These are phyloP conservation scores for Euproctis similis DNA, from an alignment of 2,888 invertebrate species.

Conservation along the genomic window DNA sequence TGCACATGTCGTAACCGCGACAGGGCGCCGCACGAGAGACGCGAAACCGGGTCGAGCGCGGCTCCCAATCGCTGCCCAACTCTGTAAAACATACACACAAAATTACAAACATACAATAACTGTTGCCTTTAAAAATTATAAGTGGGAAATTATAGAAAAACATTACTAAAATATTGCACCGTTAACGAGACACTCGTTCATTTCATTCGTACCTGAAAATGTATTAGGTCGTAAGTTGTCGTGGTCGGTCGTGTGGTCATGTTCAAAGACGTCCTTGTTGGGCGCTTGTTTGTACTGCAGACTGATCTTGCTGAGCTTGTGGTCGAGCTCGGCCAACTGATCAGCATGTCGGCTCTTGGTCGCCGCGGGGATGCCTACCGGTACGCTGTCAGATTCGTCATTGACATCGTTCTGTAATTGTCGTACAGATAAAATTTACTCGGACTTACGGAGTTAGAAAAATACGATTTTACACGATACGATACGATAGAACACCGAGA, in stretches of 20 bases:
- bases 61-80: slow-evolving; percentile 30
- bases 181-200: too few species aligned
- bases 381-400: slow-evolving; percentile 4
- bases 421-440: too few species aligned
- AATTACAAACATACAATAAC: too few species aligned
- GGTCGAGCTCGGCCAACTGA: slow-evolving; percentile 70
- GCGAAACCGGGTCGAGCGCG: slow-evolving; percentile 31
- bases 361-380: slow-evolving; percentile 22
- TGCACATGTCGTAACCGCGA: slow-evolving; percentile 52
- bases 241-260: slow-evolving; percentile 1
- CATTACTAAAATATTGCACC: too few species aligned
- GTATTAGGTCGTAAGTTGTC: not conserved
- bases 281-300: slow-evolving; percentile 64
- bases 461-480: too few species aligned
- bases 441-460: too few species aligned
- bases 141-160: too few species aligned
- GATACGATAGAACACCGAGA: too few species aligned
- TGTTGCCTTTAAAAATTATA: too few species aligned
- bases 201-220: slow-evolving; percentile 6
- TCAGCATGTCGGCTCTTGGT: slow-evolving; percentile 43
- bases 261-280: slow-evolving; percentile 38
- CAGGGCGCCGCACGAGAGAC: slow-evolving; percentile 54
- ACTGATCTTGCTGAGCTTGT: slow-evolving; percentile 78
- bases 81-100: too few species aligned
- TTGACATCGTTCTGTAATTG: slow-evolving; percentile 19